These are phyloP conservation scores for Smittia sp. DNA, from an alignment of 2,888 invertebrate species.

Conservation along the genomic window DNA sequence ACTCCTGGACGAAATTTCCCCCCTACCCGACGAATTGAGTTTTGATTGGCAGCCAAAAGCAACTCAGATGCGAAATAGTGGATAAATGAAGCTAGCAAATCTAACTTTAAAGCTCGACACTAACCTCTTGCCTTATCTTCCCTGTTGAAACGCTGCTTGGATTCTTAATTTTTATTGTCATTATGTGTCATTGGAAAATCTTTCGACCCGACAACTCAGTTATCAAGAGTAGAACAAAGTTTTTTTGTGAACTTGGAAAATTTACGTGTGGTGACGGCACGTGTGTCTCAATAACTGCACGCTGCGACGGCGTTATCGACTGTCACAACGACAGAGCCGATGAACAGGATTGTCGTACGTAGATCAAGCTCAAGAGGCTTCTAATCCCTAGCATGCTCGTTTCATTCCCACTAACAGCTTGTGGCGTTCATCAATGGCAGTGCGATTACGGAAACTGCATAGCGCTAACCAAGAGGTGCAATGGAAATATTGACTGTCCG, in stretches of 20 bases:
- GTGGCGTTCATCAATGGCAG: slow-evolving; percentile 66
- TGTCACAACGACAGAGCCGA: slow-evolving; percentile 66
- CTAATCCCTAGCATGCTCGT: not conserved
- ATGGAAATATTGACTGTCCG: slow-evolving; percentile 68
- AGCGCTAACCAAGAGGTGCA: slow-evolving; percentile 60
- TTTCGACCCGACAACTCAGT: not conserved
- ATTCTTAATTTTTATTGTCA: slow-evolving; percentile 19
- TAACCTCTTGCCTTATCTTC: slow-evolving; percentile 26
- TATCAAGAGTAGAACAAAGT: slow-evolving; percentile 51
- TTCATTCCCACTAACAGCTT: slow-evolving; percentile 55
- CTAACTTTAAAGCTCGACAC: slow-evolving; percentile 44
- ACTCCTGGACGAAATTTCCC: no score
- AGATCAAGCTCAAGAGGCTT: slow-evolving; percentile 26
- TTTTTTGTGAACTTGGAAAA: slow-evolving; percentile 55
- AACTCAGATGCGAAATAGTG: not conserved
- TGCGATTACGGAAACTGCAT: slow-evolving; percentile 72
- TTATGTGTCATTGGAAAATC: slow-evolving; percentile 10
- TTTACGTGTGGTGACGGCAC: slow-evolving; percentile 73
- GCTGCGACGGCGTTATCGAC: slow-evolving; percentile 72
- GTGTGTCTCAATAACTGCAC: slow-evolving; percentile 66
- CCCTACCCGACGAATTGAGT: no score
- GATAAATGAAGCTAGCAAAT: slow-evolving; percentile 39
- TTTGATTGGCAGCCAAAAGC: slow-evolving; percentile 33
- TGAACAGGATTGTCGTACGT: slow-evolving; percentile 64
- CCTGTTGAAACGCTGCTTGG: slow-evolving; percentile 33